Percentiles rank a stretch among this genome's conserved stretches.
phyloP scores from a whole-genome alignment of 2,888 invertebrate species.

The Drosophila hamatofila region DNA sequence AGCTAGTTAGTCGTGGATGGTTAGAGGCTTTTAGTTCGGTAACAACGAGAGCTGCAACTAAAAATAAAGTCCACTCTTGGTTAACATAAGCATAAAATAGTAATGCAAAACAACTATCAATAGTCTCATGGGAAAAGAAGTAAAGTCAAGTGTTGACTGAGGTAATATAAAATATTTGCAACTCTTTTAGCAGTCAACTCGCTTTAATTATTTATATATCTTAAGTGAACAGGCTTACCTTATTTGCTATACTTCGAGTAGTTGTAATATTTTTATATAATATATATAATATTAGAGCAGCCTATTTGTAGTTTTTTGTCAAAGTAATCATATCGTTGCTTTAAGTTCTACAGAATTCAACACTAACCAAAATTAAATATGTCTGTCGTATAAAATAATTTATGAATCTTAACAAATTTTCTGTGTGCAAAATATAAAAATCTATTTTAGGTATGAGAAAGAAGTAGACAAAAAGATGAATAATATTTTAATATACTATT shows the following conservation, averaged over 20 bases:
- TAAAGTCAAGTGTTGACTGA: background rate
- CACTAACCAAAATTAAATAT: too few relatives aligned
- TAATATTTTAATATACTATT: background rate
- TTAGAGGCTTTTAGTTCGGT: conserved; percentile 19
- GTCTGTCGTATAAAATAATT: too few relatives aligned
- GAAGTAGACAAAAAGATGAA: background rate
- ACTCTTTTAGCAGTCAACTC: background rate
- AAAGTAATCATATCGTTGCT: too few relatives aligned
- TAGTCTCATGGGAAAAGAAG: conserved; percentile 1
- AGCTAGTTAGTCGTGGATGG: conserved; percentile 17
- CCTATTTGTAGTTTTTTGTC: too few relatives aligned
- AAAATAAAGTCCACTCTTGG: conserved; percentile 5
- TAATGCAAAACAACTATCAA: conserved; percentile 9
- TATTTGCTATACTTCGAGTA: too few relatives aligned
- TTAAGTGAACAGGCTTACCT: background rate
- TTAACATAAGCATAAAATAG: background rate
- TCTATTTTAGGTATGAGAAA: background rate
- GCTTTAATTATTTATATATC: background rate
- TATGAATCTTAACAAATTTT: too few relatives aligned
- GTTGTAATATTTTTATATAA: too few relatives aligned
- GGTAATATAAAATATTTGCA: background rate
- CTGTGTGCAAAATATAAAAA: too few relatives aligned
- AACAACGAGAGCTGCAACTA: conserved; percentile 2
- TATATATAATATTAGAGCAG: too few relatives aligned
- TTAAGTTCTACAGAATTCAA: too few relatives aligned